A percentile compares a stretch with the other conserved stretches of the same genome.
phyloP scores from a whole-genome alignment of 64 coral and sea anemone genomes.

The Stichodactyla mertensii region DNA sequence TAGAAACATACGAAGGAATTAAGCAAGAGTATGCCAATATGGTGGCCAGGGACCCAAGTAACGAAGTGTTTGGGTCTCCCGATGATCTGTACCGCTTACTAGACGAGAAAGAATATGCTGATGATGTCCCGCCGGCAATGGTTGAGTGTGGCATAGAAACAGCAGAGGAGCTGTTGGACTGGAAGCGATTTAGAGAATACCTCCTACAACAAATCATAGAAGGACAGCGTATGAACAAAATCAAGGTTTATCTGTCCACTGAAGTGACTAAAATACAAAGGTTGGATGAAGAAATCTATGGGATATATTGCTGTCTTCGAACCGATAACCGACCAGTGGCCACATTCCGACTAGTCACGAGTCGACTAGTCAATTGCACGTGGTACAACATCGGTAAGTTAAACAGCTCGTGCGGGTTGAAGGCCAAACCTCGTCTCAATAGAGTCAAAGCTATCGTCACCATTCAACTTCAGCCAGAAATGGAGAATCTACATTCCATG shows the following conservation, averaged over 20 bases:
- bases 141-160: conserved; percentile 67
- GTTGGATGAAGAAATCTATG: not conserved
- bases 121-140: conserved; percentile 27
- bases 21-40: conserved; percentile 55
- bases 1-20: conserved; percentile 46
- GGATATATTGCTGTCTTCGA: conserved; percentile 8
- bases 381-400: conserved; percentile 72
- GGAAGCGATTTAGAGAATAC: conserved; percentile 41
- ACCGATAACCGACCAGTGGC: not conserved
- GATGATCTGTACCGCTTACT: conserved; percentile 64
- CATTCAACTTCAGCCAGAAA: conserved; percentile 36
- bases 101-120: conserved; percentile 29
- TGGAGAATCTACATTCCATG: conserved; percentile 51
- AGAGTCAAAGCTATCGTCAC: conserved; percentile 56
- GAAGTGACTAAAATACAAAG: conserved; percentile 25
- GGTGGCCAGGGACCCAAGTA: conserved; percentile 39
- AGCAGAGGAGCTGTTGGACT: conserved; percentile 58
- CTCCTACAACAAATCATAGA: conserved; percentile 20
- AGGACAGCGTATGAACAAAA: not conserved
- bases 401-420: conserved; percentile 29
- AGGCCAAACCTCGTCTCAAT: conserved; percentile 15
- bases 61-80: conserved; percentile 56
- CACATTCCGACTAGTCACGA: not conserved
- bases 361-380: conserved; percentile 40
- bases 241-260: not conserved